Evolutionary conservation across 2,888 invertebrate genomes (phyloP).

Genomic region (Parnassius glacialis): DNA sequence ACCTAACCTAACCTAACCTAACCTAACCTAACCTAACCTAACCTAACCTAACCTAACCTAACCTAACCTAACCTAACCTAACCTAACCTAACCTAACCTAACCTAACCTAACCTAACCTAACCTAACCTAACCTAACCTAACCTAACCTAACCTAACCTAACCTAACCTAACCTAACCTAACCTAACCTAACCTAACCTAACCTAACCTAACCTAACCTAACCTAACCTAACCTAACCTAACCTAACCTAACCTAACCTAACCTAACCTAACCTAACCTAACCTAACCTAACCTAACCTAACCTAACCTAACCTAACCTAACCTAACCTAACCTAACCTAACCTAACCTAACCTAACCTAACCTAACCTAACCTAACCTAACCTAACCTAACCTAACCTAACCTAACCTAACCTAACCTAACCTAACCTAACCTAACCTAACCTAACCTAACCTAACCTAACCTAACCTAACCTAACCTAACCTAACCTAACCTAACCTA

Average conservation of each 20-base stretch:
- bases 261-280: constrained; percentile 34
- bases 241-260: constrained; percentile 30
- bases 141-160: constrained; percentile 29
- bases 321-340: constrained; percentile 25
- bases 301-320: constrained; percentile 36
- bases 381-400: constrained; percentile 9
- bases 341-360: constrained; percentile 19
- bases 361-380: constrained; percentile 4
- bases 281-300: constrained; percentile 33
- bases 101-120: constrained; percentile 30
- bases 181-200: constrained; percentile 39
- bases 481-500: constrained; percentile 33
- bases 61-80: constrained; percentile 12
- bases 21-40: constrained; percentile 12
- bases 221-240: constrained; percentile 35
- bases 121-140: constrained; percentile 20
- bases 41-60: constrained; percentile 18
- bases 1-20: constrained; percentile 23
- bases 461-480: constrained; percentile 22
- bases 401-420: constrained; percentile 7
- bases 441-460: constrained; percentile 4
- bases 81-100: constrained; percentile 17
- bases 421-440: constrained; percentile 4
- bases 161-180: constrained; percentile 38
- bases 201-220: constrained; percentile 36